Base-by-base conservation (phyloP, 2,797 vertebrate species). In the Chelmon rostratus region DNA sequence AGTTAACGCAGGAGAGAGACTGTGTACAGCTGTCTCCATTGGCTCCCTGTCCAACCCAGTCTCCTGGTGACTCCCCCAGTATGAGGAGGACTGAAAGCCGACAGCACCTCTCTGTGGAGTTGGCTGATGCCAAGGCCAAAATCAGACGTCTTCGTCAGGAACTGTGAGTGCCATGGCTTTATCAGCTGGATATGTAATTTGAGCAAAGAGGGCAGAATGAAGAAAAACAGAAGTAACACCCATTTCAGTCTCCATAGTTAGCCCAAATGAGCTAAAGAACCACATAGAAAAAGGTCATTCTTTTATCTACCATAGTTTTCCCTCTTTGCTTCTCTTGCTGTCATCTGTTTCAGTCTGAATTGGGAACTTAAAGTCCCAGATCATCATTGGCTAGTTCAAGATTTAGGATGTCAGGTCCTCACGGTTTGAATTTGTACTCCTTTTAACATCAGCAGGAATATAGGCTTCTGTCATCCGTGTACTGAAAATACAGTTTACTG, bases 61-160 rank as follows among this genome's bases (percentile, higher is more conserved):
- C 98, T 3, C 98, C 98, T 6, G 93, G 95, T 28, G 97, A 96
- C 68, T 99, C 98, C 53, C 97, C 98, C 33, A 97, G 97, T 83
- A 98, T 99, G 97, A 97, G 97, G 67, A 95, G 97, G 86, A 99
- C 97, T 0, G 98, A 99, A 87, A 99, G 98, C 92, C 93, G 97
- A 23, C 98, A 99, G 85, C 98, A 99, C 91, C 96, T 99, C 56
- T 98, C 97, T 0, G 98, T 99, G 85, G 98, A 99, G 92, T 83
- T 99, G 66, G 98, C 98, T 9, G 98, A 99, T 49, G 98, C 97
- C 88, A 99, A 99, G 89, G 98, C 98, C 82, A 98, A 97, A 92
- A 98, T 99, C 91, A 94, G 98, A 86, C 95, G 98, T 62, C 96
- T 99, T 53, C 96, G 98, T 37, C 98, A 99, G 88, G 98, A 98